These are phyloP conservation scores for Trinorchestia longiramus DNA, from an alignment of 1,140 invertebrate genomes.

Conservation along the genomic window DNA sequence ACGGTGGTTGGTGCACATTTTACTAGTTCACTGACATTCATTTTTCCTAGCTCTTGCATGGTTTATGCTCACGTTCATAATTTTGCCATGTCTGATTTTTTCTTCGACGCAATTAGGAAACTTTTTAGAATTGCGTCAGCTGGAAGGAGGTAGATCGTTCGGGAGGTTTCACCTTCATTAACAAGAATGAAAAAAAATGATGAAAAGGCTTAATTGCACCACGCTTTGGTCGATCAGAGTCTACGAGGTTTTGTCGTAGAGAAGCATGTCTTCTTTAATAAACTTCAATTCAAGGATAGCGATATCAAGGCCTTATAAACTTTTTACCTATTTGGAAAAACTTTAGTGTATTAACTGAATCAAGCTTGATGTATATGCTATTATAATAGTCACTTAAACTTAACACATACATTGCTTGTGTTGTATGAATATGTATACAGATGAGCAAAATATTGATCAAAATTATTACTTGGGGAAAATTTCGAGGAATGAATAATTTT, in stretches of 20 bases:
- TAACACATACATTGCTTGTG: no score
- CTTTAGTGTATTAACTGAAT: not conserved
- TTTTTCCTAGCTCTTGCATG: not conserved
- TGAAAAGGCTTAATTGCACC: not conserved
- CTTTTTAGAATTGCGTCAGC: not conserved
- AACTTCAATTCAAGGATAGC: not conserved
- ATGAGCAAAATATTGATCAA: no score
- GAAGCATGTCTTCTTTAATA: not conserved
- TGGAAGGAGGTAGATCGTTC: not conserved
- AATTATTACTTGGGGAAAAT: no score
- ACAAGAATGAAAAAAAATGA: not conserved
- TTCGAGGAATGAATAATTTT: no score
- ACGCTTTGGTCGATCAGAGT: not conserved
- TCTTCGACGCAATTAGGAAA: not conserved
- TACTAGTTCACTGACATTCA: no score
- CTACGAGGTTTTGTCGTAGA: not conserved
- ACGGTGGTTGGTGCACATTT: no score
- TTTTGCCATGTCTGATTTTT: not conserved
- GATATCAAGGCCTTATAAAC: not conserved
- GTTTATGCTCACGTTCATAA: not conserved
- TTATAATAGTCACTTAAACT: no score
- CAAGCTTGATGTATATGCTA: no score
- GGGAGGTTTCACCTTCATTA: not conserved
- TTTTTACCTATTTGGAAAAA: not conserved
- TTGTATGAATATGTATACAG: no score